phyloP scores from a whole-genome alignment of 23 tunicate species.

The Ascidia mentula region DNA sequence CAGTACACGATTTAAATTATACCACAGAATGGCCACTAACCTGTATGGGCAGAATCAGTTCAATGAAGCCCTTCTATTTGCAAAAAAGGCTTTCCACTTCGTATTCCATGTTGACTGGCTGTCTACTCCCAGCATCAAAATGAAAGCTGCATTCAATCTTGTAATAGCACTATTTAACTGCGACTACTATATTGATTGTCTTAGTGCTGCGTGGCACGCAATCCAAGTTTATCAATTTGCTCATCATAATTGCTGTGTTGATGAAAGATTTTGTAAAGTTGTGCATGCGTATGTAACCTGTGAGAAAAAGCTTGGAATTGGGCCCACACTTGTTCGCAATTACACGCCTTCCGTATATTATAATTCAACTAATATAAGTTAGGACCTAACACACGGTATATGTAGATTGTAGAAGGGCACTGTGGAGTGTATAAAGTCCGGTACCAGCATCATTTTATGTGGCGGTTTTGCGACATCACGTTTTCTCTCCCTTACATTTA shows the following conservation, averaged over 20 bases:
- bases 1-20: neutral
- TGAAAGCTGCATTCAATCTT: neutral
- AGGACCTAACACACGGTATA: too few relatives aligned
- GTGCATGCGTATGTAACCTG: neutral
- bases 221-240: neutral
- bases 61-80: neutral
- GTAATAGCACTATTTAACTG: neutral
- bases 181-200: neutral
- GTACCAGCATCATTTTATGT: too few relatives aligned
- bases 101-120: neutral
- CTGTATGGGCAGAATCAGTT: neutral
- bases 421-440: too few relatives aligned
- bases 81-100: neutral
- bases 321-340: neutral
- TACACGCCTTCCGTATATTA: neutral
- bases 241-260: neutral
- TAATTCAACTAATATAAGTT: neutral
- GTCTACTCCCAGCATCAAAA: neutral
- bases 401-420: too few relatives aligned
- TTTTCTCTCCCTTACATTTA: too few relatives aligned
- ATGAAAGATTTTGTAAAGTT: neutral
- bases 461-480: too few relatives aligned
- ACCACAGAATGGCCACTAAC: neutral
- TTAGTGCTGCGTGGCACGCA: neutral
- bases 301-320: neutral